phyloP scores from a whole-genome alignment of 2,113 vertebrate species.

The Phoenicopterus ruber region DNA sequence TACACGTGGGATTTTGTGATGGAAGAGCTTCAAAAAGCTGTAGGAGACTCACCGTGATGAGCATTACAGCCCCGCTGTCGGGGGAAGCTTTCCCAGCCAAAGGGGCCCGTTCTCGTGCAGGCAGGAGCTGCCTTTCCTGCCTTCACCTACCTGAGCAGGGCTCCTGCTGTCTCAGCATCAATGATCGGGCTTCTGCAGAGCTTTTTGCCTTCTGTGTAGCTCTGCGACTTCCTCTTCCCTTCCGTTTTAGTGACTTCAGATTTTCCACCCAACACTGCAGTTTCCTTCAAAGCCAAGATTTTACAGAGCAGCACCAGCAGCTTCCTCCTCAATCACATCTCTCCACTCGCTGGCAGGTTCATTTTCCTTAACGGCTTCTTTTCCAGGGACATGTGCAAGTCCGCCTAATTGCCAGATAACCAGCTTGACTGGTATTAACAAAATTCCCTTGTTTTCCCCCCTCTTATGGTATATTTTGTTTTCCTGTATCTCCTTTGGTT shows the following conservation, averaged over 20 bases:
- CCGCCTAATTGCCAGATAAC: neutral
- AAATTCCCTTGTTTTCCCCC: neutral
- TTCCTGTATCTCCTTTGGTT: neutral
- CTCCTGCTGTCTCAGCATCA: neutral
- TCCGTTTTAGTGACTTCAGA: neutral
- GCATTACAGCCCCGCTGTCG: fast-evolving
- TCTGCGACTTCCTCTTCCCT: neutral
- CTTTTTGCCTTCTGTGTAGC: neutral
- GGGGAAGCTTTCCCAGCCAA: neutral
- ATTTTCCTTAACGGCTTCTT: neutral
- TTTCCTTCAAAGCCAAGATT: neutral
- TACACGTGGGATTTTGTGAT: fast-evolving
- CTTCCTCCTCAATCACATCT: neutral
- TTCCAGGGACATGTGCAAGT: fast-evolving
- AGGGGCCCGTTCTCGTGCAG: fast-evolving
- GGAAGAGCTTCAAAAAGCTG: neutral
- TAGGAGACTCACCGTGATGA: fast-evolving
- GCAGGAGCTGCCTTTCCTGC: neutral
- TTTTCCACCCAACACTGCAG: neutral
- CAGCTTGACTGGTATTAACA: neutral
- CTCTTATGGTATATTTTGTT: neutral
- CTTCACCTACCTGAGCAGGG: neutral
- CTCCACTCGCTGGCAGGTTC: neutral
- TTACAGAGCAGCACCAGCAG: neutral
- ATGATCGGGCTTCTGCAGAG: neutral